Evolutionary conservation across 2,797 vertebrate genomes (phyloP), one percentile per base, ranked within the genome.

Genomic region (Yasuhikotakia modesta): DNA sequence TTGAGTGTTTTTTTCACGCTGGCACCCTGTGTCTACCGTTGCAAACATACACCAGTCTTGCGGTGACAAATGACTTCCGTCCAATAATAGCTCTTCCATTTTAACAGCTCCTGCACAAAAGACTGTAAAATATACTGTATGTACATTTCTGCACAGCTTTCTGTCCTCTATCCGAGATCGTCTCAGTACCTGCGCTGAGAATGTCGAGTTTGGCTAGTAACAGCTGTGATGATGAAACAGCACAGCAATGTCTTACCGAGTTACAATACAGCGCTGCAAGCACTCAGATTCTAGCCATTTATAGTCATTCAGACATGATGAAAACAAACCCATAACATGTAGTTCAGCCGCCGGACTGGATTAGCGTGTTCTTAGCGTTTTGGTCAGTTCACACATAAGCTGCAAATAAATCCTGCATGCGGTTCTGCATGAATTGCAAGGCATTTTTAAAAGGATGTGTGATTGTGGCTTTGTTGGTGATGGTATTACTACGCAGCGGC

Each of bases 201-300:
- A 73, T 52, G 43, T 60, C 11, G 73, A 64, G 46, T 55, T 57
- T 65, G 65, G 35, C 16, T 74, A 60, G 65, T 69, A 32, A 63
- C 76, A 45, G 80, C 53, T 22, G 11, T 50, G 71, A 35, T 84
- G 84, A 85, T 81, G 84, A 85, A 85, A 84, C 67, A 60, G 1
- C 43, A 43, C 57, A 60, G 84, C 78, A 85, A 83, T 66, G 63
- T 66, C n/a, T 69, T 66, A 43, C 78, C 68, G 57, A 70, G 73
- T 76, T 71, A 27, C 67, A 69, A 45, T 73, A 32, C 17, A 76
- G 66, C 55, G 65, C 50, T 5, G 10, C 55, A 60, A 61, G 43
- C 30, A 5, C 45, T 77, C 10, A 1, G 5, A 68, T n/a, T n/a
- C n/a, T 69, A 39, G 65, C 65, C 65, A 60, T 76, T 76, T 76